Percentiles rank a stretch among this genome's conserved stretches.
These are phyloP conservation scores for Ariolimax columbianus DNA, from an alignment of 2,888 invertebrate genomes.

Conservation along the genomic window DNA sequence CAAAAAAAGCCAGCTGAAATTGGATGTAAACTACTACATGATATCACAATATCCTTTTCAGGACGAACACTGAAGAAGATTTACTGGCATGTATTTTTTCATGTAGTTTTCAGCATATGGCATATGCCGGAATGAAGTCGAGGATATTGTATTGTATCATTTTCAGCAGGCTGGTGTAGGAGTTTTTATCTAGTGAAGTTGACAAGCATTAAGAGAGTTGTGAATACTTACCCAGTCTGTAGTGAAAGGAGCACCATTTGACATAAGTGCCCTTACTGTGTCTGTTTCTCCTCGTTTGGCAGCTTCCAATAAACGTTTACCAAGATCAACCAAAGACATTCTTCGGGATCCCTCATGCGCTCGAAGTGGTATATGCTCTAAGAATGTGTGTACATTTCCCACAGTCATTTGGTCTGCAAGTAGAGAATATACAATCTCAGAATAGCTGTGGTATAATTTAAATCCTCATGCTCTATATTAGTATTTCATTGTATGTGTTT, in stretches of 20 bases:
- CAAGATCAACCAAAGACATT: slow-evolving; percentile 84
- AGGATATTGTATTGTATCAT: no score
- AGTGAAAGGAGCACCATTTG: slow-evolving; percentile 92
- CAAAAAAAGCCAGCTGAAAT: no score
- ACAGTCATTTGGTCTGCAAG: slow-evolving; percentile 52
- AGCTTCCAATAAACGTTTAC: slow-evolving; percentile 89
- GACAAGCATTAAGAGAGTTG: not conserved
- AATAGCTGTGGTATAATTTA: not conserved
- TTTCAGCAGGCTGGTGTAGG: no score
- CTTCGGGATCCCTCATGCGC: slow-evolving; percentile 46
- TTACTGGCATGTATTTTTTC: no score
- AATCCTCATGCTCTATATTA: not conserved
- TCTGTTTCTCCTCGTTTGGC: slow-evolving; percentile 88
- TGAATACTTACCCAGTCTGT: slow-evolving; percentile 91
- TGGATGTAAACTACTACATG: no score
- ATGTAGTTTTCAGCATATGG: no score
- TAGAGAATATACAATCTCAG: not conserved
- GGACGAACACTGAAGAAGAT: no score
- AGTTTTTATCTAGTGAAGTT: no score
- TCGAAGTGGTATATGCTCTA: slow-evolving; percentile 37
- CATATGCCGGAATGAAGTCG: no score
- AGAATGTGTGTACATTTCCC: slow-evolving; percentile 44
- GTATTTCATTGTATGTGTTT: no score
- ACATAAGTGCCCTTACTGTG: slow-evolving; percentile 87
- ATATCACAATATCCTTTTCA: no score